These are phyloP conservation scores for Aselliscus stoliczkanus DNA, from an alignment of 2,797 vertebrate species.

Conservation along the genomic window DNA sequence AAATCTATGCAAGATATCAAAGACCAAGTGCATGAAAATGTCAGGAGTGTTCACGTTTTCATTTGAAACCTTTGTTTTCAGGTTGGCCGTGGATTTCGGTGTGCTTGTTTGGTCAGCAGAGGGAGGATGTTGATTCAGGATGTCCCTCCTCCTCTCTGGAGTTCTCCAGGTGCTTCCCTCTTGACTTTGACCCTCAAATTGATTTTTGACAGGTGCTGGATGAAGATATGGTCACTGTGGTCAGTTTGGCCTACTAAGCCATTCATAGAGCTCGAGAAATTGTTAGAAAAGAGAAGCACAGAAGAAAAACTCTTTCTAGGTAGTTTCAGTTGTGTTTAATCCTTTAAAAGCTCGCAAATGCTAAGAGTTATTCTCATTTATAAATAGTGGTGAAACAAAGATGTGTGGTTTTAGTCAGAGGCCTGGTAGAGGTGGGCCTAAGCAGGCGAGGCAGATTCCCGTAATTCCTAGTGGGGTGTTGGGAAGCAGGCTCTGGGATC, in stretches of 20 bases:
- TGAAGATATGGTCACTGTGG: neutral
- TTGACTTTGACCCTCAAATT: neutral
- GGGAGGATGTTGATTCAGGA: neutral
- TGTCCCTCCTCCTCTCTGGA: neutral
- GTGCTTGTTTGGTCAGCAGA: neutral
- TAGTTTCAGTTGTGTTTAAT: conserved; percentile 29
- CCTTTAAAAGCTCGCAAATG: neutral
- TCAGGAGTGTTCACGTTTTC: accelerated
- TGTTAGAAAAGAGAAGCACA: conserved; percentile 1
- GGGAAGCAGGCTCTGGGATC: neutral
- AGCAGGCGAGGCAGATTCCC: neutral
- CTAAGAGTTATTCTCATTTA: conserved; percentile 12
- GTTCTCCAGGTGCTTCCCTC: neutral
- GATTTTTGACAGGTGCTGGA: conserved; percentile 34
- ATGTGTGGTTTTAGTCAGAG: neutral
- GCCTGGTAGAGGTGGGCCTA: accelerated
- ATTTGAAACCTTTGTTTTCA: neutral
- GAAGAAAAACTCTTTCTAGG: conserved; percentile 1
- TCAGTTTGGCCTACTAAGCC: neutral
- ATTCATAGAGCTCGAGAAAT: neutral
- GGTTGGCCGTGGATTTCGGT: neutral
- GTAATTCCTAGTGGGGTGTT: neutral
- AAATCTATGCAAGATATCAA: neutral
- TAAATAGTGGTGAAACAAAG: neutral
- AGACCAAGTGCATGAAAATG: neutral